Percentiles rank a stretch among this genome's conserved stretches.
Conservation (phyloP, 2,797 vertebrate genomes). For the Netta rufina region DNA sequence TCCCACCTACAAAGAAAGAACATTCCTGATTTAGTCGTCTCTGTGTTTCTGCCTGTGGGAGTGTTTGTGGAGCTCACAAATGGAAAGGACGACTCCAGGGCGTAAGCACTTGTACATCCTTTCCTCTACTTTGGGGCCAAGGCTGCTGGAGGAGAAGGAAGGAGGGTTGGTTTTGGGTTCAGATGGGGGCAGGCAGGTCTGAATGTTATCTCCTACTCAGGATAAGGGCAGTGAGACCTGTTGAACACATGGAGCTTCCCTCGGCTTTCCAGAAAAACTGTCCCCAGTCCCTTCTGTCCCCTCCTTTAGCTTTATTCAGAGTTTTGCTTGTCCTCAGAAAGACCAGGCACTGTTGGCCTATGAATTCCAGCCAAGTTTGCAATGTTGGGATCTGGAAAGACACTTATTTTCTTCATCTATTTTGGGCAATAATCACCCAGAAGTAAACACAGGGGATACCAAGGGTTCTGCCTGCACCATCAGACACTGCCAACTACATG, state of each 20-base stretch:
- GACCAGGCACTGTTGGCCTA: neutral
- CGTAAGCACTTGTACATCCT: neutral
- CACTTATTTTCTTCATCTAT: neutral
- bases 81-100: slow-evolving; percentile 9
- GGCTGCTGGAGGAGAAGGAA: neutral
- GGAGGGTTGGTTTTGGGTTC: neutral
- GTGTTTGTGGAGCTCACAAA: slow-evolving; percentile 39
- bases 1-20: slow-evolving; percentile 55
- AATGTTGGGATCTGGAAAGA: neutral
- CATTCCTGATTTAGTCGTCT: slow-evolving; percentile 47
- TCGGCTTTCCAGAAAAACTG: neutral
- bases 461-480: neutral
- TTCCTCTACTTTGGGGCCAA: neutral
- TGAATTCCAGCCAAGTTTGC: neutral
- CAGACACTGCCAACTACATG: neutral
- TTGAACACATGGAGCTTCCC: neutral
- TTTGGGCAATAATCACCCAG: neutral
- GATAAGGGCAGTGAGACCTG: neutral
- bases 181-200: neutral
- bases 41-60: slow-evolving; percentile 28
- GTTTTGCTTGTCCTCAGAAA: neutral
- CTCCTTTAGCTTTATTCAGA: neutral
- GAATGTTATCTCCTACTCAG: slow-evolving; percentile 2
- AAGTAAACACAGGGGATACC: neutral
- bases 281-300: neutral